Evolutionary conservation across 37 sponge, comb jelly and placozoan genomes (phyloP).

Genomic region (Bolinopsis microptera): DNA sequence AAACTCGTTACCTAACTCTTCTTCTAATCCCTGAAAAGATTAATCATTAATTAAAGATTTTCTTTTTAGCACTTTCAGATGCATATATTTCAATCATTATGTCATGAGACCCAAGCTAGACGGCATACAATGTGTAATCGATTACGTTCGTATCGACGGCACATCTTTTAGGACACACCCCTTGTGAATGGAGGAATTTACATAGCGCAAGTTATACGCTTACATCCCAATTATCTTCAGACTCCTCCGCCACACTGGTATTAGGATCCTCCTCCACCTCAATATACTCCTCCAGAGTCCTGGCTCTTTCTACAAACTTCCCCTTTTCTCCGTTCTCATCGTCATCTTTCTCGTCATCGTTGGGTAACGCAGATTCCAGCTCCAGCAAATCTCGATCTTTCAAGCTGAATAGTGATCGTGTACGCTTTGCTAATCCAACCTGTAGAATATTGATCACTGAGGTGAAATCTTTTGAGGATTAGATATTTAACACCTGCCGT

Average conservation of each 20-base stretch:
- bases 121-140: too few species aligned
- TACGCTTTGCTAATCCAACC: constrained; percentile 33
- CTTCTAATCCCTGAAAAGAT: constrained; percentile 14
- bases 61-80: too few species aligned
- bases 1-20: constrained; percentile 41
- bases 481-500: too few species aligned
- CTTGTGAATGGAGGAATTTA: too few species aligned
- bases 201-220: too few species aligned
- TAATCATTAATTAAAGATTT: too few species aligned
- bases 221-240: neutral
- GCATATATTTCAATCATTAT: too few species aligned
- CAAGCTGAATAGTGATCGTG: constrained; percentile 47
- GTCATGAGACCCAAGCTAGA: too few species aligned
- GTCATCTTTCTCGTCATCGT: neutral
- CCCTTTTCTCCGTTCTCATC: constrained; percentile 34
- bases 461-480: too few species aligned
- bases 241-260: neutral
- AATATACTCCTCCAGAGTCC: neutral
- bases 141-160: too few species aligned
- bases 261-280: neutral
- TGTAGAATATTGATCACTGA: neutral
- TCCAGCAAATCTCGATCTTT: constrained; percentile 37
- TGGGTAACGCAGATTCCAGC: constrained; percentile 14
- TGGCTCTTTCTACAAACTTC: too few species aligned
- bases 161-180: too few species aligned